Base-by-base conservation (phyloP, 2,797 vertebrate genomes). In the Chaetophractus vellerosus region DNA sequence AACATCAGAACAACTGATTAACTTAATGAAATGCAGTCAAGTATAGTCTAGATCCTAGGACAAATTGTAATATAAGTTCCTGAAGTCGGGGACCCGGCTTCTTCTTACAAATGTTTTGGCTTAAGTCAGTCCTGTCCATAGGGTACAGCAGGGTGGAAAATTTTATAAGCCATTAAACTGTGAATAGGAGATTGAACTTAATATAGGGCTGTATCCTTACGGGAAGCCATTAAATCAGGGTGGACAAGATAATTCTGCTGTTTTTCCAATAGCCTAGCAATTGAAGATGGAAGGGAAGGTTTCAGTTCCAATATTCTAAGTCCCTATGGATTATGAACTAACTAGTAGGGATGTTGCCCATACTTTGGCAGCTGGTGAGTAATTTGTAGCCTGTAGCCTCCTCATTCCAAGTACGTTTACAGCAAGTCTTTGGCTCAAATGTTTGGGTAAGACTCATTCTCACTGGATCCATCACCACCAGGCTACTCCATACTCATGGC, bases 311-410 rank as follows among this genome's bases (percentile, higher is more conserved):
- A 85, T 52, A 45, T 92, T 76, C 86, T 96, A 89, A 92, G 28
- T 96, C 96, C 55, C 93, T 66, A 9, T 45, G 79, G 94, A 61
- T 92, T 92, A 55, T 15, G 24, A 93, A 59, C 66, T 81, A 74
- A 95, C 38, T 59, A 68, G 94, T 64, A 88, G 90, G 69, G 69
- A 94, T 94, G 88, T 41, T 76, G 79, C 78, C 85, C 31, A 80
- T 93, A 93, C 92, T 91, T n/a, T 95, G 86, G 93, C 95, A 97
- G 88, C 95, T 96, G 94, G 96, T 96, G 93, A 96, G 88, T 93
- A 88, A 96, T 96, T 92, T 96, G 94, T 96, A 97, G 97, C 91
- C 81, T 96, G 93, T 95, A 95, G 88, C 71, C 92, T 81, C 94
- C 93, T 96, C 94, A 33, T 96, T 92, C 90, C 96, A 86, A 96